Conservation (phyloP, 2,797 vertebrate species). For the Dermochelys coriacea region DNA sequence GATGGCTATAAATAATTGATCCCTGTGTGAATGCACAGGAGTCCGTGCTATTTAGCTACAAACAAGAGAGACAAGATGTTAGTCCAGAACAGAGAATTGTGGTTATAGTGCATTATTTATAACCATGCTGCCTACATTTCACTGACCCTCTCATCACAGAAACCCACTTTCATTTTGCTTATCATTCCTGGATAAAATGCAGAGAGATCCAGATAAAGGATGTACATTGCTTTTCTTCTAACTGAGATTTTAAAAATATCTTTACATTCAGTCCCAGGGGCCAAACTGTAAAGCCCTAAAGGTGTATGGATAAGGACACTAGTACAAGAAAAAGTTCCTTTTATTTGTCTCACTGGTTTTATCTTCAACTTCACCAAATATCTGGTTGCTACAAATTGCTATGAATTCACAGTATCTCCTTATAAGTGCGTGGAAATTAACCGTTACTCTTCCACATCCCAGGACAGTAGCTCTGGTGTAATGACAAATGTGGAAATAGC, state of each 20-base stretch:
- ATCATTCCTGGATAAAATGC: not conserved
- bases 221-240: not conserved
- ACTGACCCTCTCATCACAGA: not conserved
- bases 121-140: not conserved
- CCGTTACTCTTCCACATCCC: not conserved
- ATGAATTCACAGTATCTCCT: not conserved
- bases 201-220: not conserved
- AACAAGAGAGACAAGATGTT: rapidly evolving
- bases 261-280: not conserved
- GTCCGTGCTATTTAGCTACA: not conserved
- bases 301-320: not conserved
- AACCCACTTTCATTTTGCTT: not conserved
- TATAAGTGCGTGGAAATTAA: rapidly evolving
- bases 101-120: not conserved
- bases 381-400: not conserved
- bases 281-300: not conserved
- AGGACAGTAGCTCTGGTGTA: rapidly evolving
- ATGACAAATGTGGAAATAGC: not conserved
- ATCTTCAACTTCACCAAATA: not conserved
- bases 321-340: not conserved
- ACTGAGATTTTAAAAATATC: not conserved
- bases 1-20: not conserved
- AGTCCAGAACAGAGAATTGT: not conserved
- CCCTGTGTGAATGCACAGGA: not conserved
- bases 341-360: not conserved